A percentile compares a stretch with the other conserved stretches of the same genome.
phyloP scores from a whole-genome alignment of 2,113 vertebrate genomes.

The Crotalus tigris region DNA sequence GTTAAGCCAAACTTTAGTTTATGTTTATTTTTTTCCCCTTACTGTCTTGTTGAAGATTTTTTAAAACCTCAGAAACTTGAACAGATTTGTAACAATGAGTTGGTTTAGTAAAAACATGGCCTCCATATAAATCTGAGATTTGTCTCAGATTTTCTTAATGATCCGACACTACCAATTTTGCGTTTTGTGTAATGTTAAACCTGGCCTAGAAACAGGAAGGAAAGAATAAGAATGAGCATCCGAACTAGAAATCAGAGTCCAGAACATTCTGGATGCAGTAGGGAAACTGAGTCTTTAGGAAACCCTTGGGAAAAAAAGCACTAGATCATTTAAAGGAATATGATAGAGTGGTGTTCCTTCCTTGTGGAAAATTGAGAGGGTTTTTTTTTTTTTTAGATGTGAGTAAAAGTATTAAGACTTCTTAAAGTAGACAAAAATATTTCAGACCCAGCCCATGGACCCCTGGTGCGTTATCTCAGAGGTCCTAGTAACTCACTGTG shows the following conservation, averaged over 20 bases:
- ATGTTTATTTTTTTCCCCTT: no score
- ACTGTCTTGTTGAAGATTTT: no score
- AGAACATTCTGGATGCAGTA: not conserved
- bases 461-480: not conserved
- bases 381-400: not conserved
- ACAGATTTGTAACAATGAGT: no score
- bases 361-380: not conserved
- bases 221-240: not conserved
- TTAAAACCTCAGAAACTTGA: no score
- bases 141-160: no score
- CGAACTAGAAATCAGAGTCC: not conserved
- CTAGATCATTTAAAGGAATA: not conserved
- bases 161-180: not conserved
- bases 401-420: not conserved
- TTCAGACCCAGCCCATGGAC: not conserved
- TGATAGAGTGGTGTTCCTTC: not conserved
- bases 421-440: not conserved
- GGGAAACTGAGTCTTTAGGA: not conserved
- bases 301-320: not conserved
- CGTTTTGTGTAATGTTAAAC: not conserved
- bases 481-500: not conserved
- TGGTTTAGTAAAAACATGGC: no score
- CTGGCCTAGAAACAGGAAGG: not conserved
- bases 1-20: no score
- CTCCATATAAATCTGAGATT: no score